Conservation (phyloP, 2,888 invertebrate genomes). For the Dyspetes luteomarginatus region DNA sequence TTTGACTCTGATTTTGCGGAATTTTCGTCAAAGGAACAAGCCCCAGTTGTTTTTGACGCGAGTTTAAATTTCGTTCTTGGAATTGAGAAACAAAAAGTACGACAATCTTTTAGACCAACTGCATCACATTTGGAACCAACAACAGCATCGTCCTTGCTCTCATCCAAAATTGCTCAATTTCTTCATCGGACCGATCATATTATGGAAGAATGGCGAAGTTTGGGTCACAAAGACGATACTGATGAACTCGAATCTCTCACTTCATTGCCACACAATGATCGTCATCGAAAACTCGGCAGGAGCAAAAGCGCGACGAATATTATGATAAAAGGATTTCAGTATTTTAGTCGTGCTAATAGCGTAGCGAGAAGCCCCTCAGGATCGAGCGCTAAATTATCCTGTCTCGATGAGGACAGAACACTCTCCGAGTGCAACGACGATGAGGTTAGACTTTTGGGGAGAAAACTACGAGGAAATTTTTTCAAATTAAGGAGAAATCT, state of each 20-base stretch:
- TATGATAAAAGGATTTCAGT: constrained; percentile 92
- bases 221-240: constrained; percentile 87
- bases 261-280: constrained; percentile 62
- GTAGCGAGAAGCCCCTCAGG: constrained; percentile 76
- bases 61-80: constrained; percentile 92
- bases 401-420: constrained; percentile 76
- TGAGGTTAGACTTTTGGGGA: constrained; percentile 72
- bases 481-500: too few species aligned
- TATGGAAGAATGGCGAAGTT: constrained; percentile 93
- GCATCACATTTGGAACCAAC: constrained; percentile 91
- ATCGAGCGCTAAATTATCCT: constrained; percentile 68
- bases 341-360: constrained; percentile 84
- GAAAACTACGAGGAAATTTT: background rate
- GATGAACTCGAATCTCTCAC: constrained; percentile 72
- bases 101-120: constrained; percentile 88
- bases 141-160: constrained; percentile 91
- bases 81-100: constrained; percentile 88
- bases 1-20: constrained; percentile 85
- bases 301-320: constrained; percentile 90
- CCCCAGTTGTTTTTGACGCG: constrained; percentile 92
- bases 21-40: constrained; percentile 87
- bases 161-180: constrained; percentile 91
- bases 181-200: constrained; percentile 93
- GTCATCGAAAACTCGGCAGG: constrained; percentile 65
- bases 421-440: constrained; percentile 77